phyloP scores from a whole-genome alignment of 2,888 invertebrate species.

The Stratiomys singularior region DNA sequence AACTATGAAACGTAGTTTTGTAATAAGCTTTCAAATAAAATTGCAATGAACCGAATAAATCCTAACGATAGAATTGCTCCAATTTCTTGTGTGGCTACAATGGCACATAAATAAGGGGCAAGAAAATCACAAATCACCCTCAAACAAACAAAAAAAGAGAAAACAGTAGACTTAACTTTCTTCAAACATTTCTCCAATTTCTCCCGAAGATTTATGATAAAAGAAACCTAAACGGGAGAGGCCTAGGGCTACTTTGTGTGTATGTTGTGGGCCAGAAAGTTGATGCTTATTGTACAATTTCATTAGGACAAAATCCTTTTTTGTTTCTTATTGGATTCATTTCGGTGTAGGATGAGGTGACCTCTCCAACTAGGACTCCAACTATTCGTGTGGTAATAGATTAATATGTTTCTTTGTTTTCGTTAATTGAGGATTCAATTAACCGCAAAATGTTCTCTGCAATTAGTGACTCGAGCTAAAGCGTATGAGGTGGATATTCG shows the following conservation, averaged over 20 bases:
- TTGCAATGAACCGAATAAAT: too few species aligned
- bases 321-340: background rate
- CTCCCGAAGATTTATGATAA: slow-evolving; percentile 33
- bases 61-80: too few species aligned
- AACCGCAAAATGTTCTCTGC: slow-evolving; percentile 19
- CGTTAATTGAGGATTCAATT: slow-evolving; percentile 42
- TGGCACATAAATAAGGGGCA: too few species aligned
- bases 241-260: background rate
- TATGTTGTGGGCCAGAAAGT: background rate
- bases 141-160: too few species aligned
- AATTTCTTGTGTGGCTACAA: too few species aligned
- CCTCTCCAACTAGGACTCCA: too few species aligned
- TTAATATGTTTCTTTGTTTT: slow-evolving; percentile 34
- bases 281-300: slow-evolving; percentile 24
- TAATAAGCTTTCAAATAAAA: too few species aligned
- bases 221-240: background rate
- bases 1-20: too few species aligned
- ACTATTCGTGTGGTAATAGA: background rate
- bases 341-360: background rate
- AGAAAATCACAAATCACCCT: slow-evolving; percentile 31
- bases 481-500: background rate
- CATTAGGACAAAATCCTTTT: slow-evolving; percentile 35
- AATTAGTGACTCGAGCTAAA: background rate
- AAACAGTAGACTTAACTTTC: background rate
- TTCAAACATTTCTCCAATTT: slow-evolving; percentile 17